Evolutionary conservation across 2,113 vertebrate species (phyloP), one percentile per base, ranked within the genome.

Genomic region (Nesogale talazaci): DNA sequence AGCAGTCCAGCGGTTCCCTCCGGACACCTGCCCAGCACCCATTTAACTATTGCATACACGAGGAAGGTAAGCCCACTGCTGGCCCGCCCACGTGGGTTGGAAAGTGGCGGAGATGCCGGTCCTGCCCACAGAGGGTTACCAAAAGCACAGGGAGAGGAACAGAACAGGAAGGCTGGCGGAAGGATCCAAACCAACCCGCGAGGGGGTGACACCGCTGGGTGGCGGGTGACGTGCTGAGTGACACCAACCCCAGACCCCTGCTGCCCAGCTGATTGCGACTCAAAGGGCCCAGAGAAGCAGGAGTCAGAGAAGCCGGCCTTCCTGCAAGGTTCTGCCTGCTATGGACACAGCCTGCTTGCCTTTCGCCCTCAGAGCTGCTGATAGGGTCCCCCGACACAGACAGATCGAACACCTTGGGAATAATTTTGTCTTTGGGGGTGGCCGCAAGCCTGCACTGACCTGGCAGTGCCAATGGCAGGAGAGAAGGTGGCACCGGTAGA

Each of bases 1-100:
- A 40, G 25, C 78, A 36, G 29, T 4, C 5, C 2, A 3, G 42
- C 42, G 0, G 1, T 61, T 77, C 2, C 29, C 1, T 80, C 78
- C 8, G 38, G 78, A 79, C 11, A 31, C 27, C 31, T 16, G 2
- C 34, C 63, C 14, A 52, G 46, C 61, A 8, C 7, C 63, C 59
- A 69, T 11, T 20, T 29, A 70, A 27, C 19, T 52, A 29, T 6
- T 29, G 34, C n/a, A 27, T 3, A 42, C 14, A 63, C 4, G 1
- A 0, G 38, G 61, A 16, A 61, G 42, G 27, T 7, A 31, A 3
- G 9, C 36, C 23, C 0, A 0, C 10, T 11, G 29, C 40, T 3
- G 34, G 61, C 3, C 23, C 63, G 63, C 27, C 7, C 0, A 15
- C 0, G 2, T 3, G 1, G 23, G 42, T 20, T 0, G 31, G 80